Conservation (phyloP, 64 coral and sea anemone species). For the Pocillopora damicornis region DNA sequence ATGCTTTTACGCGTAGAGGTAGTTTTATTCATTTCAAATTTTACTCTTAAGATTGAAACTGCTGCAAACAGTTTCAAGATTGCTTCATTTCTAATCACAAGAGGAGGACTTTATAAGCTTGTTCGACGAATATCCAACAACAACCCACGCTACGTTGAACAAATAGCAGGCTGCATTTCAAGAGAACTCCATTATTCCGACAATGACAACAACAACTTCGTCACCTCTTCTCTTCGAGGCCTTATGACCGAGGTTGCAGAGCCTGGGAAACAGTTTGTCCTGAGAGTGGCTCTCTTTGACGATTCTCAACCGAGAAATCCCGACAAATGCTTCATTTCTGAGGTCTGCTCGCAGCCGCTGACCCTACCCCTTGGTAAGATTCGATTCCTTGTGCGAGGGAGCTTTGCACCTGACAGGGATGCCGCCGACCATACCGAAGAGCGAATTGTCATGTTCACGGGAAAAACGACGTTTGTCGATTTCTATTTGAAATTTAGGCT, state of each 20-base stretch:
- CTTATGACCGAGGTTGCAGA: conserved; percentile 74
- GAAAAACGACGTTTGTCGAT: conserved; percentile 82
- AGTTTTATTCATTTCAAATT: not conserved
- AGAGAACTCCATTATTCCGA: conserved; percentile 44
- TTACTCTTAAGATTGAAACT: conserved; percentile 48
- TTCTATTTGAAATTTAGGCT: conserved; percentile 85
- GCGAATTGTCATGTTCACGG: conserved; percentile 70
- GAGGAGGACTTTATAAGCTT: conserved; percentile 78
- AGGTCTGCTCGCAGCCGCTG: conserved; percentile 73
- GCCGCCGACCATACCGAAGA: conserved; percentile 80
- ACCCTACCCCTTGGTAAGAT: conserved; percentile 65
- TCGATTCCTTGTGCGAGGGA: conserved; percentile 73
- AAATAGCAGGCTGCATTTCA: conserved; percentile 60
- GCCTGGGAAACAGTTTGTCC: conserved; percentile 91
- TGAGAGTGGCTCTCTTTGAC: conserved; percentile 76
- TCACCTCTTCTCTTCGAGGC: conserved; percentile 56
- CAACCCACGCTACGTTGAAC: conserved; percentile 47
- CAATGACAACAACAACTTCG: conserved; percentile 40
- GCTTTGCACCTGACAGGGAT: conserved; percentile 76
- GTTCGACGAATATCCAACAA: conserved; percentile 67
- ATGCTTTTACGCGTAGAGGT: not conserved
- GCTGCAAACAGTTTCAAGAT: conserved; percentile 8
- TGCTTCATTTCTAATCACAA: conserved; percentile 78
- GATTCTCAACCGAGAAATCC: conserved; percentile 56
- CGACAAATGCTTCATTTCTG: conserved; percentile 59